Evolutionary conservation across 2,888 invertebrate species (phyloP).

Genomic region (Anagyrus pseudococci): DNA sequence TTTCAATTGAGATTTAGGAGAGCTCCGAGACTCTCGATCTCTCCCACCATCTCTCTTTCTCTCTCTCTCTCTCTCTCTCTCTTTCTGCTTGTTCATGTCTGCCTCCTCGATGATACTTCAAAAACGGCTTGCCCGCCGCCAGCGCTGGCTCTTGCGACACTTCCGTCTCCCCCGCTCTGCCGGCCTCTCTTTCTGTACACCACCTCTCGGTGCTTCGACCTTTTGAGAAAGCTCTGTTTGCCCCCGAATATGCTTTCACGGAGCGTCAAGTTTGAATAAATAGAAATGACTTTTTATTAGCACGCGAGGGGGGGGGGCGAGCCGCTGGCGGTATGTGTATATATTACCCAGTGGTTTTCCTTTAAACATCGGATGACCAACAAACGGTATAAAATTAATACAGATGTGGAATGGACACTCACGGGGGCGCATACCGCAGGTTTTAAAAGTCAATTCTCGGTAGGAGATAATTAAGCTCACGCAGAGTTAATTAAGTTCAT

Average conservation of each 20-base stretch:
- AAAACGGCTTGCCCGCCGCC: not conserved
- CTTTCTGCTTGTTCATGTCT: no score
- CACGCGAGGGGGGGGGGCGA: no score
- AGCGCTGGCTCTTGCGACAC: constrained; percentile 6
- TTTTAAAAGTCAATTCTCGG: constrained; percentile 29
- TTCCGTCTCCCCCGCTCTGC: constrained; percentile 8
- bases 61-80: constrained; percentile 10
- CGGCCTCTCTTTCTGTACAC: not conserved
- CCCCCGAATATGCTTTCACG: no score
- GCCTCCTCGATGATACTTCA: constrained; percentile 31
- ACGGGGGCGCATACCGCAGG: constrained; percentile 4
- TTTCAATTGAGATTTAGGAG: constrained; percentile 37
- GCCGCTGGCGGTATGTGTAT: no score
- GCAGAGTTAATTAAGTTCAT: constrained; percentile 38
- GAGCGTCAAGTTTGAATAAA: no score
- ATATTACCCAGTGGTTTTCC: no score
- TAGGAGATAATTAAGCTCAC: constrained; percentile 35
- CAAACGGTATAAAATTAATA: constrained; percentile 24
- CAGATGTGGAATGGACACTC: constrained; percentile 26
- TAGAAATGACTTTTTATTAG: no score
- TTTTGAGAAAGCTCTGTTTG: no score
- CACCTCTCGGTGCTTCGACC: no score
- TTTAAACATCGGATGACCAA: no score
- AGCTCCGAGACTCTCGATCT: constrained; percentile 8
- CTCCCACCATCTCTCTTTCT: no score